phyloP scores from a whole-genome alignment of 2,888 invertebrate species.

The Oscheius sp. region DNA sequence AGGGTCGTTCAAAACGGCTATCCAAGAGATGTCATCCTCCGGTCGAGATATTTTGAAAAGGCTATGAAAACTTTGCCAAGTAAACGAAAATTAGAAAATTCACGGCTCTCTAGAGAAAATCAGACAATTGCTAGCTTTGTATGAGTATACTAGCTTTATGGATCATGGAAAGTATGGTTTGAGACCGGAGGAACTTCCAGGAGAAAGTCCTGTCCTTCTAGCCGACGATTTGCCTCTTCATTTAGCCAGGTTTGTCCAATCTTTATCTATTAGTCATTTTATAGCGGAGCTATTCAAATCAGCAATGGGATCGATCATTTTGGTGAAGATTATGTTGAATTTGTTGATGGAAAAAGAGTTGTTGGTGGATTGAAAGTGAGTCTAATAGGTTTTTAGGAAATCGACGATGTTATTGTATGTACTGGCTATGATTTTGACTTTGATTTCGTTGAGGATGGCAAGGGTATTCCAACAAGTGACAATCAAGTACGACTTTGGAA shows the following conservation, averaged over 20 bases:
- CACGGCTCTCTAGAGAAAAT: slow-evolving; percentile 3
- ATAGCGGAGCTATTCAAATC: slow-evolving; percentile 10
- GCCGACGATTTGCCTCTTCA: slow-evolving; percentile 30
- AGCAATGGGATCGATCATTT: background rate
- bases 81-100: background rate
- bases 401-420: slow-evolving; percentile 48
- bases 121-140: slow-evolving; percentile 8
- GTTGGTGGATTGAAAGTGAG: too few relatives aligned
- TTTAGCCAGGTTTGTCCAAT: slow-evolving; percentile 11
- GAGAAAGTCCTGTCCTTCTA: slow-evolving; percentile 28
- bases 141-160: slow-evolving; percentile 20
- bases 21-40: slow-evolving; percentile 28
- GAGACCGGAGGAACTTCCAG: slow-evolving; percentile 25
- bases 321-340: background rate
- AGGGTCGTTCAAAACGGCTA: slow-evolving; percentile 24
- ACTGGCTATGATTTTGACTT: slow-evolving; percentile 58
- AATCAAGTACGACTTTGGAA: slow-evolving; percentile 61
- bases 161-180: slow-evolving; percentile 30
- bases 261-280: background rate
- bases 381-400: slow-evolving; percentile 8
- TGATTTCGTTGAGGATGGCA: slow-evolving; percentile 50
- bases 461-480: slow-evolving; percentile 39
- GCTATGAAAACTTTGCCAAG: slow-evolving; percentile 8
- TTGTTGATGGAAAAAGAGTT: background rate
- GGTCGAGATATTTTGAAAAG: slow-evolving; percentile 24